Percentiles rank a stretch among this genome's conserved stretches.
These are phyloP conservation scores for Cyprinodon diabolis DNA, from an alignment of 2,797 vertebrate genomes.

Conservation along the genomic window DNA sequence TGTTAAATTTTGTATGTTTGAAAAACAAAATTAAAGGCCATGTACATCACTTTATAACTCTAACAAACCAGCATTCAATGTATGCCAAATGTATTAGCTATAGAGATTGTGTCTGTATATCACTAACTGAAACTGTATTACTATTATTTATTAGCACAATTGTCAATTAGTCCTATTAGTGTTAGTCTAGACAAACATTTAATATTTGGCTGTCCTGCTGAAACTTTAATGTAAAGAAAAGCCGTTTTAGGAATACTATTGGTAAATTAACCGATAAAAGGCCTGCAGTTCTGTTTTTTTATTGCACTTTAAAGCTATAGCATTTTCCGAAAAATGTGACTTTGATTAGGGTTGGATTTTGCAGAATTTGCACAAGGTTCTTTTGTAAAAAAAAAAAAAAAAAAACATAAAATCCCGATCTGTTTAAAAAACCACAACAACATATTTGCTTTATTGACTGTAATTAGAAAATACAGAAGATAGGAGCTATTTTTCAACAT, in stretches of 20 bases:
- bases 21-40: not conserved
- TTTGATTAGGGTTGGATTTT: not conserved
- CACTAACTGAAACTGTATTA: not conserved
- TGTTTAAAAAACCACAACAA: too few relatives aligned
- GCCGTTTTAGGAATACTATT: not conserved
- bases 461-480: too few relatives aligned
- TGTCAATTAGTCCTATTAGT: not conserved
- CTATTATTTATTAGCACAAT: not conserved
- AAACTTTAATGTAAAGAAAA: not conserved
- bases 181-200: not conserved
- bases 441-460: too few relatives aligned
- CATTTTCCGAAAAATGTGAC: not conserved
- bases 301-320: not conserved
- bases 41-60: not conserved
- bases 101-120: not conserved
- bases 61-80: not conserved
- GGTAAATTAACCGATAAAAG: not conserved
- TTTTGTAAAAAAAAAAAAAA: not conserved
- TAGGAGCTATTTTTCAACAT: too few relatives aligned
- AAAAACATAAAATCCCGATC: too few relatives aligned
- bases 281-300: not conserved
- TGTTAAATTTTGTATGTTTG: too few relatives aligned
- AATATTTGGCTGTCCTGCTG: not conserved
- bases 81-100: not conserved
- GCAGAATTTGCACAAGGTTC: not conserved